phyloP scores from a whole-genome alignment of 1,140 invertebrate genomes.

The Venturia canescens region DNA sequence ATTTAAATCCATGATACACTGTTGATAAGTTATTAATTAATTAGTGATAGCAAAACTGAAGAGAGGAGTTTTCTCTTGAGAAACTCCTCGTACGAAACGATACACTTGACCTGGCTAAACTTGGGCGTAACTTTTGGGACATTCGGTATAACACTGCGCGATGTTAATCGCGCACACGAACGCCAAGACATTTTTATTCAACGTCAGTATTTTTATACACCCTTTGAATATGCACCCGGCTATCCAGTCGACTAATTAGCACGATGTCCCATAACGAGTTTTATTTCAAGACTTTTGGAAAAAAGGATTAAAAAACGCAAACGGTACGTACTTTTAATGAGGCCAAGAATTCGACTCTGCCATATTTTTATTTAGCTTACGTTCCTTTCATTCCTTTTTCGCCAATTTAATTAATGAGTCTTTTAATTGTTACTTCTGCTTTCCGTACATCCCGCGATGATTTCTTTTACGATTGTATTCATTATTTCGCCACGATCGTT shows the following conservation, averaged over 20 bases:
- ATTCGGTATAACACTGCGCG: background rate
- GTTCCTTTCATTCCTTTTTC: background rate
- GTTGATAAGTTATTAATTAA: too few relatives aligned
- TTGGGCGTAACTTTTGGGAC: too few relatives aligned
- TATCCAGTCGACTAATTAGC: constrained; percentile 1
- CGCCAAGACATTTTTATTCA: too few relatives aligned
- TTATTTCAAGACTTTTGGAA: background rate
- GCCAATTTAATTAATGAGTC: background rate
- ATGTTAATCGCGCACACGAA: background rate
- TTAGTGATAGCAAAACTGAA: too few relatives aligned
- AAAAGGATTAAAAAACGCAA: background rate
- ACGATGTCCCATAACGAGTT: constrained; percentile 10
- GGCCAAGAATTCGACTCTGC: background rate
- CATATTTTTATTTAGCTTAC: background rate
- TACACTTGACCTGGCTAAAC: too few relatives aligned
- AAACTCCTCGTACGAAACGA: too few relatives aligned
- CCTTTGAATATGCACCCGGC: background rate
- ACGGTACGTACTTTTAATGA: background rate
- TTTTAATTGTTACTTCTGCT: background rate
- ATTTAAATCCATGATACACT: too few relatives aligned
- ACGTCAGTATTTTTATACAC: background rate
- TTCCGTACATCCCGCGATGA: background rate
- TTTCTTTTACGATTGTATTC: too few relatives aligned
- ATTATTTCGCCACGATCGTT: too few relatives aligned
- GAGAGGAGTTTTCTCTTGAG: too few relatives aligned